Evolutionary conservation across 2,888 invertebrate genomes (phyloP).

Genomic region (Oscheius sp.): DNA sequence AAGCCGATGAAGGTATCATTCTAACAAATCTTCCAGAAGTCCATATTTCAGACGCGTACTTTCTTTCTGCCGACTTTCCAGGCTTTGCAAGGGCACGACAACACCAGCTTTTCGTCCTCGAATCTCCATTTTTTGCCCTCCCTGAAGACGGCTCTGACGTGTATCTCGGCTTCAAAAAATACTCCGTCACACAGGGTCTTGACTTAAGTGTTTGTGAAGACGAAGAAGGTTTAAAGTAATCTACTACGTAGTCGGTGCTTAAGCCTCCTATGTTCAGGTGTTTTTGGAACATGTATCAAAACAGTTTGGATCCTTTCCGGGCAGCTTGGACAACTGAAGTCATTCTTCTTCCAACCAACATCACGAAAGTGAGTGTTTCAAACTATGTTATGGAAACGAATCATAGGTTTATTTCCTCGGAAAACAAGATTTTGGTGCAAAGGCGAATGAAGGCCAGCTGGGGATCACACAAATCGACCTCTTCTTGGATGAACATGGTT

Average conservation of each 20-base stretch:
- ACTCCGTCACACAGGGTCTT: constrained; percentile 56
- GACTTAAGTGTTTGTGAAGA: constrained; percentile 55
- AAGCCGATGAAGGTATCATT: constrained; percentile 34
- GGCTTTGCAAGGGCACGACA: constrained; percentile 39
- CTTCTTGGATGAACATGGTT: constrained; percentile 52
- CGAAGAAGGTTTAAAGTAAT: constrained; percentile 43
- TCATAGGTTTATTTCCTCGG: constrained; percentile 55
- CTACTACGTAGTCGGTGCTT: not conserved
- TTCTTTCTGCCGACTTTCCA: constrained; percentile 56
- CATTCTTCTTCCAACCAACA: constrained; percentile 48
- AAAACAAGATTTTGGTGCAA: constrained; percentile 47
- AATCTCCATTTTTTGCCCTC: constrained; percentile 57
- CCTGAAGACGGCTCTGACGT: constrained; percentile 46
- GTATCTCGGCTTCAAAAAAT: constrained; percentile 59
- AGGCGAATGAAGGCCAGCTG: constrained; percentile 57
- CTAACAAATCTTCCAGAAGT: too few relatives aligned
- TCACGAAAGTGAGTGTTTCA: constrained; percentile 43
- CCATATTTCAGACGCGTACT: constrained; percentile 43
- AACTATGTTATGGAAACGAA: not conserved
- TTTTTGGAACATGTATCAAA: constrained; percentile 58
- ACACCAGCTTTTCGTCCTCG: constrained; percentile 55
- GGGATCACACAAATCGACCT: constrained; percentile 58
- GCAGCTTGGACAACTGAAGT: constrained; percentile 60
- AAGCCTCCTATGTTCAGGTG: constrained; percentile 33
- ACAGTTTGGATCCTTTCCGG: constrained; percentile 51